A percentile compares a stretch with the other conserved stretches of the same genome.
These are phyloP conservation scores for Vulpes ferrilata DNA, from an alignment of 2,113 vertebrate genomes.

Conservation along the genomic window DNA sequence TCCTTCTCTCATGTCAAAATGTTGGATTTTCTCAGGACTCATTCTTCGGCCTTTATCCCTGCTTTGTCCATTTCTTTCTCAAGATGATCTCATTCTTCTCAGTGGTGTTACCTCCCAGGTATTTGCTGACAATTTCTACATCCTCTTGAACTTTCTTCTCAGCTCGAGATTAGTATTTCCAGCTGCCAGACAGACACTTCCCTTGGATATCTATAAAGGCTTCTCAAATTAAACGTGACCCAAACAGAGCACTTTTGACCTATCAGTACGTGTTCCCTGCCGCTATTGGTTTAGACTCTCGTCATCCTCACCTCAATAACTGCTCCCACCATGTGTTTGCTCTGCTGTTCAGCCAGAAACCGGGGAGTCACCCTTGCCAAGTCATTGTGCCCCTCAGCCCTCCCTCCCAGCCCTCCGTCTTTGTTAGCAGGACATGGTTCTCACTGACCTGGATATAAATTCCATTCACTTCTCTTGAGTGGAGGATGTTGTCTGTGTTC, in stretches of 20 bases:
- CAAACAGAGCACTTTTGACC: neutral
- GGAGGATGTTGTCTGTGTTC: neutral
- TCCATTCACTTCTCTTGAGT: neutral
- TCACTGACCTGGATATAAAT: neutral
- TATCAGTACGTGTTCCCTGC: neutral
- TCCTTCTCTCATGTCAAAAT: neutral
- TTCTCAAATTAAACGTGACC: neutral
- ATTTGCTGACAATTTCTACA: neutral
- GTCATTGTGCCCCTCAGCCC: neutral
- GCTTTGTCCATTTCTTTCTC: neutral
- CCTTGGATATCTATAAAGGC: neutral
- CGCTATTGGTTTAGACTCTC: neutral
- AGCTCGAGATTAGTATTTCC: neutral
- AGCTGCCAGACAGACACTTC: neutral
- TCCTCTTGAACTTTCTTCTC: neutral
- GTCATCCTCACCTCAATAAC: neutral
- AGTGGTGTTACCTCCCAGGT: neutral
- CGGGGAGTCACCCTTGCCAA: neutral
- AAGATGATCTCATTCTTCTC: neutral
- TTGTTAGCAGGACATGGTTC: neutral
- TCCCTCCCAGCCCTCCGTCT: neutral
- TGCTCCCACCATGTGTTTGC: neutral
- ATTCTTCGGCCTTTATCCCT: neutral
- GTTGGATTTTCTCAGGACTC: neutral
- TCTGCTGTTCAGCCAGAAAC: neutral